Evolutionary conservation across 2,888 invertebrate genomes (phyloP), one percentile per base, ranked within the genome.

Genomic region (Parnassius glacialis): DNA sequence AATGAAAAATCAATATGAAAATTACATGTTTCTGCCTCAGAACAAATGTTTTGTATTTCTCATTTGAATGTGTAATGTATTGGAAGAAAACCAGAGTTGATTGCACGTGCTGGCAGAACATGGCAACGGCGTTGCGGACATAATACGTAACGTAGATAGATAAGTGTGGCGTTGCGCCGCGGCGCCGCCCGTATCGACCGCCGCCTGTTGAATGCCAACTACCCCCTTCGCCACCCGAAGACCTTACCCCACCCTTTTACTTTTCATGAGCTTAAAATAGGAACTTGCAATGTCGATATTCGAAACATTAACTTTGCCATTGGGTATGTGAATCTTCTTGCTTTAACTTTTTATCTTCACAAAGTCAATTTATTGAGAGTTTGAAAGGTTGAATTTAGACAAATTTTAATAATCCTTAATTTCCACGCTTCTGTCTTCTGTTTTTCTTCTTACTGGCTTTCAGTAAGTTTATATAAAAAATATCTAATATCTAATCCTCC

Each of bases 191-290:
- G 81, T 90, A 90, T 90, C 89, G 90, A 90, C 90, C 78, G 86
- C 74, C 82, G 90, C 91, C 91, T 91, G 91, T 91, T 91, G 90
- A 90, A 90, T 90, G 88, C 86, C 85, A 82, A 74, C 86, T 71
- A 69, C 81, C 79, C 81, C 80, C 74, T 74, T 67, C 72, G 70
- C 70, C 67, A 71, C 82, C 83, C 84, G 75, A 79, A 82, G 80
- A 80, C 80, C 79, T 74, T 75, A 76, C 75, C 78, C 80, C 81
- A 71, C 75, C 83, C 83, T 74, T 76, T 77, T 78, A 85, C 84
- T 86, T 89, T 89, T 89, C 88, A 90, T 87, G 84, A 88, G 88
- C 87, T 88, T 83, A 90, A 90, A 90, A 90, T 90, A 90, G 88
- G 85, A 85, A 80, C 84, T 81, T 84, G 84, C 82, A 83, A 80